phyloP scores from a whole-genome alignment of 2,113 vertebrate species.

The Poecilia latipinna region DNA sequence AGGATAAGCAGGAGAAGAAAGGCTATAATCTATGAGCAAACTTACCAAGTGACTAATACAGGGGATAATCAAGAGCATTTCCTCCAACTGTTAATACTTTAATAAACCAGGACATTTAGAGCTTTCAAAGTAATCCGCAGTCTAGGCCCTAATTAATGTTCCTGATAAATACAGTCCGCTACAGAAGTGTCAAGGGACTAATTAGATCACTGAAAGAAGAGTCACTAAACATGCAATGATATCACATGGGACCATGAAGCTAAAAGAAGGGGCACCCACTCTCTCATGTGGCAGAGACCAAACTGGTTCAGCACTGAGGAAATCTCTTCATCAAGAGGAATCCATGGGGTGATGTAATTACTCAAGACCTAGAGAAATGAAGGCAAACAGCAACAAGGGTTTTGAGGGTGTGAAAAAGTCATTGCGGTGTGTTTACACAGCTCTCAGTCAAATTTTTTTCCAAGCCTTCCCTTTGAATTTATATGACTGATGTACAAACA shows the following conservation, averaged over 20 bases:
- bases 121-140: slow-evolving; percentile 74
- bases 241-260: slow-evolving; percentile 56
- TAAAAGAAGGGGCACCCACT: slow-evolving; percentile 64
- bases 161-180: slow-evolving; percentile 80
- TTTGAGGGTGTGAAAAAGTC: slow-evolving; percentile 39
- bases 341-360: slow-evolving; percentile 64
- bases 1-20: slow-evolving; percentile 53
- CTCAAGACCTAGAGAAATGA: slow-evolving; percentile 57
- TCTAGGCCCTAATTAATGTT: slow-evolving; percentile 80
- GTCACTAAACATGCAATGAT: slow-evolving; percentile 64
- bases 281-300: slow-evolving; percentile 64
- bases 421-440: slow-evolving; percentile 35
- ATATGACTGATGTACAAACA: neutral
- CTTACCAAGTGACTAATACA: slow-evolving; percentile 67
- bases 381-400: slow-evolving; percentile 24
- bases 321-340: slow-evolving; percentile 64
- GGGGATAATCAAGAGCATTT: slow-evolving; percentile 59
- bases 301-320: slow-evolving; percentile 41
- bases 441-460: neutral
- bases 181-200: slow-evolving; percentile 78
- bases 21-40: slow-evolving; percentile 65
- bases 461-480: neutral
- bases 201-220: slow-evolving; percentile 81
- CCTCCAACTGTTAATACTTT: slow-evolving; percentile 71
- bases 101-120: slow-evolving; percentile 78